phyloP scores from a whole-genome alignment of 2,113 vertebrate genomes.

The Zosterops hypoxanthus region DNA sequence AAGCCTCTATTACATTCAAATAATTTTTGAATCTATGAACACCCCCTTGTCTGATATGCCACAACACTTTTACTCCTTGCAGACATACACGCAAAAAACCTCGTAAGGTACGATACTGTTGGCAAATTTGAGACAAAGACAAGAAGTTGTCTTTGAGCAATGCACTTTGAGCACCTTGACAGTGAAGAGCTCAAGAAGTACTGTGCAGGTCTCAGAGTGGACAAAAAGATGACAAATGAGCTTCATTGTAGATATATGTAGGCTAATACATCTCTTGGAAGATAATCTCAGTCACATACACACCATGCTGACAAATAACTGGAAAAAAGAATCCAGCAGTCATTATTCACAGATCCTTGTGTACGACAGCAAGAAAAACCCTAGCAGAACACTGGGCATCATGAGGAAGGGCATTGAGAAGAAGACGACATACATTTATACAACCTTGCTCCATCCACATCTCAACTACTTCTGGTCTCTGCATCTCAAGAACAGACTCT shows the following conservation, averaged over 20 bases:
- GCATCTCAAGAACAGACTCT: not conserved
- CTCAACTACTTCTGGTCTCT: not conserved
- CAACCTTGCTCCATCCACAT: not conserved
- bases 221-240: not conserved
- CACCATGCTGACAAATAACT: not conserved
- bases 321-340: not conserved
- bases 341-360: not conserved
- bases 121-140: not conserved
- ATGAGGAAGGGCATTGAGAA: not conserved
- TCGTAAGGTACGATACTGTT: not conserved
- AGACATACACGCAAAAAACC: fast-evolving
- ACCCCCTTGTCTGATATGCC: not conserved
- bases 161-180: not conserved
- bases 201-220: not conserved
- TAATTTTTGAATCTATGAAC: not conserved
- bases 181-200: not conserved
- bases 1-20: not conserved
- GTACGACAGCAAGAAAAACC: not conserved
- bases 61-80: not conserved
- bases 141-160: not conserved
- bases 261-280: not conserved
- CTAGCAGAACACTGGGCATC: not conserved
- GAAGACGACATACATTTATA: not conserved
- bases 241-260: not conserved
- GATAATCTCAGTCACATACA: not conserved